Conservation (phyloP, 2,888 invertebrate species). For the Bugula neritina region DNA sequence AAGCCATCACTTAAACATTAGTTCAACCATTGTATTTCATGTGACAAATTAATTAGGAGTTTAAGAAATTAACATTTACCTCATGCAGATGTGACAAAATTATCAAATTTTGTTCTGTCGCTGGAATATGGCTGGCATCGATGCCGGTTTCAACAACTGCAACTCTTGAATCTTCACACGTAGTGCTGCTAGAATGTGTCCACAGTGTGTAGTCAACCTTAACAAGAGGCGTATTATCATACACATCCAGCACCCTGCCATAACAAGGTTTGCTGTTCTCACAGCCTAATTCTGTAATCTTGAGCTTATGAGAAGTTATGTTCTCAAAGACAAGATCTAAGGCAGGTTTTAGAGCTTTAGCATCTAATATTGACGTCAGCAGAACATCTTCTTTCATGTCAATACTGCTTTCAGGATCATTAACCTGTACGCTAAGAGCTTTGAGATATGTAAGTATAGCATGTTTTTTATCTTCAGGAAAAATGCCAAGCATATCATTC, state of each 20-base stretch:
- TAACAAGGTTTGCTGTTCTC: neutral
- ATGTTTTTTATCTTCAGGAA: neutral
- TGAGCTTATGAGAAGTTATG: conserved; percentile 64
- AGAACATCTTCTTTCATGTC: conserved; percentile 34
- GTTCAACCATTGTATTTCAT: neutral
- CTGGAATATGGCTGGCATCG: neutral
- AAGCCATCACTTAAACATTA: no score
- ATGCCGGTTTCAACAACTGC: neutral
- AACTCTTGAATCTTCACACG: neutral
- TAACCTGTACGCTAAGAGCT: neutral
- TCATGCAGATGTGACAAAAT: neutral
- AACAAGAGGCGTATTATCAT: neutral
- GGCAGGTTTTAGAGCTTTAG: conserved; percentile 44
- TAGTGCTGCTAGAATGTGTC: neutral
- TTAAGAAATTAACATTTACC: no score
- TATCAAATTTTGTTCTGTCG: conserved; percentile 4
- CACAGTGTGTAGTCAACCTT: neutral
- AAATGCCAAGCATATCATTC: neutral
- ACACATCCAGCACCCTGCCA: conserved; percentile 3
- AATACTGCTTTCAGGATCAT: neutral
- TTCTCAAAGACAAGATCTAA: conserved; percentile 76
- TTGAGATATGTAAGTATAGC: neutral
- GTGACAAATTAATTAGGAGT: no score
- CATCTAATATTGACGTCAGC: conserved; percentile 33
- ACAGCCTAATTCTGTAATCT: conserved; percentile 63